Percentiles rank a stretch among this genome's conserved stretches.
These are phyloP conservation scores for Aleiodes testaceus DNA, from an alignment of 2,888 invertebrate genomes.

Conservation along the genomic window DNA sequence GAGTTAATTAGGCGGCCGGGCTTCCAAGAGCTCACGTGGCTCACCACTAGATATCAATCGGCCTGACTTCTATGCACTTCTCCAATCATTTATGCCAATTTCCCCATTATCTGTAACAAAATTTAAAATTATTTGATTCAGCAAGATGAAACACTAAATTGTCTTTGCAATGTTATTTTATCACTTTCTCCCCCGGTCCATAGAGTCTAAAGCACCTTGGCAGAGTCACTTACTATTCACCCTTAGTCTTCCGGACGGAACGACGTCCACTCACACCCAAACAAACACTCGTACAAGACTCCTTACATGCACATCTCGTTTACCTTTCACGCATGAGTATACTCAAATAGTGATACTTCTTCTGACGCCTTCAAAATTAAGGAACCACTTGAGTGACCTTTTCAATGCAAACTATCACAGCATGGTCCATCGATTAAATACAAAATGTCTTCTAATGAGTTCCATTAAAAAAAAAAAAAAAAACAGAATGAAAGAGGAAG, in stretches of 20 bases:
- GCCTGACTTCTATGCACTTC: slow-evolving; percentile 24
- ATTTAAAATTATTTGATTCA: too few species aligned
- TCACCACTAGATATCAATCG: slow-evolving; percentile 69
- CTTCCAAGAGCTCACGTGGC: slow-evolving; percentile 63
- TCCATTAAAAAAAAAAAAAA: neutral
- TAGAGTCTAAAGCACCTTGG: slow-evolving; percentile 4
- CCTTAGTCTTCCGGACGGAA: slow-evolving; percentile 40
- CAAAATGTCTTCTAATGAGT: neutral
- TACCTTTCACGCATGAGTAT: slow-evolving; percentile 43
- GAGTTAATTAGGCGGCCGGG: slow-evolving; percentile 72
- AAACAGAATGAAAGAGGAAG: neutral
- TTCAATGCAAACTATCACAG: neutral
- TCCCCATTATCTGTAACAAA: neutral
- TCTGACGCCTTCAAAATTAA: slow-evolving; percentile 11
- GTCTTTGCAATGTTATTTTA: neutral
- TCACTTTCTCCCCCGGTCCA: neutral
- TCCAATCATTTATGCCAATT: neutral
- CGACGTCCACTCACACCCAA: slow-evolving; percentile 30
- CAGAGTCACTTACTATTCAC: slow-evolving; percentile 43
- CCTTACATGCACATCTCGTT: slow-evolving; percentile 35
- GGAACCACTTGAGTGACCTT: slow-evolving; percentile 14
- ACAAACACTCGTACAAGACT: slow-evolving; percentile 36
- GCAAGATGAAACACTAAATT: neutral
- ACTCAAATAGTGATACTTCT: slow-evolving; percentile 31
- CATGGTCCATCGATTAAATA: slow-evolving; percentile 24